A percentile compares a stretch with the other conserved stretches of the same genome.
Evolutionary conservation across 2,113 vertebrate species (phyloP).

Genomic region (Myodes glareolus): DNA sequence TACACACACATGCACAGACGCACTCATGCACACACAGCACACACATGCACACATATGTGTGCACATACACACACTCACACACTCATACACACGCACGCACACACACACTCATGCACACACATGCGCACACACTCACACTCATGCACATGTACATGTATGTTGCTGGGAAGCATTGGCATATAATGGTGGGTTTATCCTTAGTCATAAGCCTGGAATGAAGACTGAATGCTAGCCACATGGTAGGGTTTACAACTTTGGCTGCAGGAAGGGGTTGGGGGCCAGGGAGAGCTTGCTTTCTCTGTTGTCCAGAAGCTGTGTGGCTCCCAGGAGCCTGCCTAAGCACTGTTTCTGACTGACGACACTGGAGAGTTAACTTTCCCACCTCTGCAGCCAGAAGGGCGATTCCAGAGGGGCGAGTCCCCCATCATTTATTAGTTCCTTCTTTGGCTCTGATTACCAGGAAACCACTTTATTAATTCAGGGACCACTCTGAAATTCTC

Average conservation of each 20-base stretch:
- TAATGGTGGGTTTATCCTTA: rapidly evolving
- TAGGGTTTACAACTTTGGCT: too few species aligned
- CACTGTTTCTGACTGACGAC: rapidly evolving
- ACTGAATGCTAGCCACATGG: rapidly evolving
- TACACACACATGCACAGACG: neutral
- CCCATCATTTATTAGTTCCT: neutral
- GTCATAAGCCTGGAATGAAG: neutral
- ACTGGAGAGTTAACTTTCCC: neutral
- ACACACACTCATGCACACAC: too few species aligned
- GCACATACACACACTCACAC: rapidly evolving
- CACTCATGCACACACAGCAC: neutral
- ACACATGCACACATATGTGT: rapidly evolving
- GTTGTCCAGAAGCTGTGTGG: rapidly evolving
- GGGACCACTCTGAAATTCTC: neutral
- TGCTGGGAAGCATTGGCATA: rapidly evolving
- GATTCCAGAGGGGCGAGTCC: neutral
- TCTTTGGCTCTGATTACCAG: neutral
- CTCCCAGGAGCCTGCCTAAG: neutral
- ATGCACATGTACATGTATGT: too few species aligned
- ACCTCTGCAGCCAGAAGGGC: rapidly evolving
- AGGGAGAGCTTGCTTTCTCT: neutral
- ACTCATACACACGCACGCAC: too few species aligned
- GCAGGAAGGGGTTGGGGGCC: neutral
- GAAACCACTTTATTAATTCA: neutral
- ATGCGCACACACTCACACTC: too few species aligned